Evolutionary conservation across 2,113 vertebrate genomes (phyloP).

Genomic region (Mustela nigripes): DNA sequence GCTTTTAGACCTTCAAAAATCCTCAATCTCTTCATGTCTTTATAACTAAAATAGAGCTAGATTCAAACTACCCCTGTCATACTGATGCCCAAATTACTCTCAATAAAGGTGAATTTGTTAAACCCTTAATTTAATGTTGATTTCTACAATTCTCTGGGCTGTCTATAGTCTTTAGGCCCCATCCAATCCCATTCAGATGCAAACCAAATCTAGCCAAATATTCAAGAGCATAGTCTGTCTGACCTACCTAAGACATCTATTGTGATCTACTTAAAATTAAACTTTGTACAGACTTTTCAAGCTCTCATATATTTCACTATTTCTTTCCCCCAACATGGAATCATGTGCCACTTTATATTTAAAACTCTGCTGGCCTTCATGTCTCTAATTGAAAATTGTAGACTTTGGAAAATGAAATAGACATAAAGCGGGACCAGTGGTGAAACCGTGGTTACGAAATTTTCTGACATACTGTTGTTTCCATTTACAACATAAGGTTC

Average conservation of each 20-base stretch:
- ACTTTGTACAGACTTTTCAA: neutral
- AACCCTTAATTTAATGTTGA: neutral
- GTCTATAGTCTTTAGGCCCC: neutral
- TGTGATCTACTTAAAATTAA: neutral
- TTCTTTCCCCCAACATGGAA: neutral
- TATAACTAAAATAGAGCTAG: neutral
- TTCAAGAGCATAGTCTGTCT: neutral
- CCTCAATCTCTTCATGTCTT: neutral
- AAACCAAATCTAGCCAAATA: neutral
- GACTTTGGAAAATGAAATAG: slow-evolving; percentile 45
- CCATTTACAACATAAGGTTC: slow-evolving; percentile 82
- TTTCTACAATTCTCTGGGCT: neutral
- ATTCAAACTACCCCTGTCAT: neutral
- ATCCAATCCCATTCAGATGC: neutral
- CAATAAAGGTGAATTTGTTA: neutral
- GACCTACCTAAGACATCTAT: neutral
- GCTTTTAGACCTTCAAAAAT: neutral
- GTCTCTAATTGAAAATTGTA: slow-evolving; percentile 30
- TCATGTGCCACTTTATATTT: neutral
- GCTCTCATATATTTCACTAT: neutral
- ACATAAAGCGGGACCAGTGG: slow-evolving; percentile 60
- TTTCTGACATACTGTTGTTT: slow-evolving; percentile 82
- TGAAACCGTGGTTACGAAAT: slow-evolving; percentile 61
- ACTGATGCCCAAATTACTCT: neutral
- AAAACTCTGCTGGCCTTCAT: slow-evolving; percentile 57